Evolutionary conservation across 2,113 vertebrate species (phyloP).

Genomic region (Tragelaphus buxtoni): DNA sequence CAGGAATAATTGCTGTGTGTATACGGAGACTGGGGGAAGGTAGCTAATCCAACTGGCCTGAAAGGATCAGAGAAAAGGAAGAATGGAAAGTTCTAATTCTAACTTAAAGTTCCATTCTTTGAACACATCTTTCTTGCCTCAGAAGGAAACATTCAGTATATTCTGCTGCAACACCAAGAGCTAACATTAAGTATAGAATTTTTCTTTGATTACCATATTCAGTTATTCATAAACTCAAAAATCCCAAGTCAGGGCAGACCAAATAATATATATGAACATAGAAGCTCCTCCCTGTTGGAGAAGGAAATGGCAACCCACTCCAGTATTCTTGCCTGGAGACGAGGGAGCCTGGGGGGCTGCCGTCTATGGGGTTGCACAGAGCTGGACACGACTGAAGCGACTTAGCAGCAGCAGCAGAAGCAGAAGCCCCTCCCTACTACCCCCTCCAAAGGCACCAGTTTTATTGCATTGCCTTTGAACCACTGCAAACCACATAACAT

Average conservation of each 20-base stretch:
- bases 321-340: no score
- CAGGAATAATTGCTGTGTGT: neutral
- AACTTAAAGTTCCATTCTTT: neutral
- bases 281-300: neutral
- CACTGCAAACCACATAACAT: neutral
- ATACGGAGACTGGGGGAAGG: no score
- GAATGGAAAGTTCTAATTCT: neutral
- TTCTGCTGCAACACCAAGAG: neutral
- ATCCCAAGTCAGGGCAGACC: neutral
- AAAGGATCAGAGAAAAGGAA: neutral
- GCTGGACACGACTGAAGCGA: no score
- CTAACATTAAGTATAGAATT: neutral
- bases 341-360: no score
- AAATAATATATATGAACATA: neutral
- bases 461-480: neutral
- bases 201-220: neutral
- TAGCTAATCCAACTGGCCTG: neutral
- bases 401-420: no score
- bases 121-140: neutral
- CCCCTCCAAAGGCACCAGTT: neutral
- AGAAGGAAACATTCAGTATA: neutral
- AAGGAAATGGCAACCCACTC: no score
- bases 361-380: no score
- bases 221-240: neutral
- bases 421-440: no score